phyloP scores from a whole-genome alignment of 2,888 invertebrate genomes.

The Drosophila demipolita region DNA sequence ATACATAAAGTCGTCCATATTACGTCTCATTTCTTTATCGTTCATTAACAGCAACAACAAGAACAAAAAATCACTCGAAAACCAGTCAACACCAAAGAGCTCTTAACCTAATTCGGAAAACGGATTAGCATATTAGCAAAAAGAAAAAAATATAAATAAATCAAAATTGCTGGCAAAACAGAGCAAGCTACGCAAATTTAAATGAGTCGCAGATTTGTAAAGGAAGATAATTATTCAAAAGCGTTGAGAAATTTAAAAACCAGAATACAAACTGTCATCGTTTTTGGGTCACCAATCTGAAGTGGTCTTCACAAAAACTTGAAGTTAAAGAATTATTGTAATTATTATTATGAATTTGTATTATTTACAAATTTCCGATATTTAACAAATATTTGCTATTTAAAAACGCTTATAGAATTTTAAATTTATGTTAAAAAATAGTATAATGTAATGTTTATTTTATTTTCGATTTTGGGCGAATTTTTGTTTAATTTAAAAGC shows the following conservation, averaged over 20 bases:
- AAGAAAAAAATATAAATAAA: background rate
- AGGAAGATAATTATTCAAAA: slow-evolving; percentile 30
- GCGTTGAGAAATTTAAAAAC: slow-evolving; percentile 22
- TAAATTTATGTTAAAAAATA: background rate
- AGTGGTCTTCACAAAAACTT: background rate
- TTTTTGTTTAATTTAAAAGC: too few species aligned
- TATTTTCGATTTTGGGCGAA: background rate
- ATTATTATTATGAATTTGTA: background rate
- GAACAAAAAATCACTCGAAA: slow-evolving; percentile 24
- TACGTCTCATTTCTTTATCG: slow-evolving; percentile 39
- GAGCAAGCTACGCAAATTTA: slow-evolving; percentile 31
- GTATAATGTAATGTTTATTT: background rate
- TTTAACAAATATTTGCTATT: too few species aligned
- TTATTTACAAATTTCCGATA: background rate
- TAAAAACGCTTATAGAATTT: background rate
- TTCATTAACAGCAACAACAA: slow-evolving; percentile 25
- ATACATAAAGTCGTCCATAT: slow-evolving; percentile 47
- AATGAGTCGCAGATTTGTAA: slow-evolving; percentile 28
- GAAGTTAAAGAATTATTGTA: background rate
- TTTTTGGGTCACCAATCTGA: slow-evolving; percentile 11
- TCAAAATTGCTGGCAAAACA: slow-evolving; percentile 32
- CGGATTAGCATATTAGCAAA: slow-evolving; percentile 58
- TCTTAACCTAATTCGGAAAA: slow-evolving; percentile 65
- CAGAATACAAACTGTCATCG: background rate
- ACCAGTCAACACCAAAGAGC: slow-evolving; percentile 54